A percentile compares a stretch with the other conserved stretches of the same genome.
Conservation (phyloP, 2,797 vertebrate genomes). For the Pipistrellus pipistrellus region DNA sequence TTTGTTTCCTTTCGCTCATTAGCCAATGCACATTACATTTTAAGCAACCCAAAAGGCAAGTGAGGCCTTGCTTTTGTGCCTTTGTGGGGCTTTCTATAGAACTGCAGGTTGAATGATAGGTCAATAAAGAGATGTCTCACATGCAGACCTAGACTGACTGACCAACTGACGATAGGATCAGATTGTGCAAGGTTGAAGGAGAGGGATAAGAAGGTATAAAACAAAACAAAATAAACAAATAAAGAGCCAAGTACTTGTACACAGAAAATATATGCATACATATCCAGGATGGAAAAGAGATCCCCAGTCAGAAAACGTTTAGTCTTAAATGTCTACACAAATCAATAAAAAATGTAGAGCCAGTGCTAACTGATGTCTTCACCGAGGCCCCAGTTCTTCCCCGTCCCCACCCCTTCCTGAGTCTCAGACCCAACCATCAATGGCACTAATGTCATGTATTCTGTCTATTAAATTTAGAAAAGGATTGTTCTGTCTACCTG, state of each 20-base stretch:
- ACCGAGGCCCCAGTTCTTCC: background rate
- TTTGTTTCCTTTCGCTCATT: slow-evolving; percentile 57
- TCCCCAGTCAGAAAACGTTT: background rate
- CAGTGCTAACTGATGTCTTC: slow-evolving; percentile 58
- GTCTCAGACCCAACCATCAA: background rate
- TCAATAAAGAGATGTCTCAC: background rate
- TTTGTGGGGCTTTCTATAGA: slow-evolving; percentile 37
- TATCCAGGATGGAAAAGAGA: slow-evolving; percentile 55
- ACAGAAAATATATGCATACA: slow-evolving; percentile 42
- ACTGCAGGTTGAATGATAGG: background rate
- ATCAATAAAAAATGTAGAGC: slow-evolving; percentile 71
- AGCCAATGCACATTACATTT: slow-evolving; percentile 47
- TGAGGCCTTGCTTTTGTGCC: background rate
- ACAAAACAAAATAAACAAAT: background rate
- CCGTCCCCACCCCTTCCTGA: background rate
- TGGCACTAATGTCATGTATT: slow-evolving; percentile 66
- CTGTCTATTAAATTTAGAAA: slow-evolving; percentile 81
- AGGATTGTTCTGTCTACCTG: slow-evolving; percentile 69
- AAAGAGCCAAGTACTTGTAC: background rate
- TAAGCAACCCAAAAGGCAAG: slow-evolving; percentile 55
- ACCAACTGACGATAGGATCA: background rate
- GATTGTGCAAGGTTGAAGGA: background rate
- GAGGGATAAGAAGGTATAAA: background rate
- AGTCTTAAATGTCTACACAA: slow-evolving; percentile 65
- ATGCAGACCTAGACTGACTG: background rate